Evolutionary conservation across 2,888 invertebrate species (phyloP).

Genomic region (Abrostola tripartita): DNA sequence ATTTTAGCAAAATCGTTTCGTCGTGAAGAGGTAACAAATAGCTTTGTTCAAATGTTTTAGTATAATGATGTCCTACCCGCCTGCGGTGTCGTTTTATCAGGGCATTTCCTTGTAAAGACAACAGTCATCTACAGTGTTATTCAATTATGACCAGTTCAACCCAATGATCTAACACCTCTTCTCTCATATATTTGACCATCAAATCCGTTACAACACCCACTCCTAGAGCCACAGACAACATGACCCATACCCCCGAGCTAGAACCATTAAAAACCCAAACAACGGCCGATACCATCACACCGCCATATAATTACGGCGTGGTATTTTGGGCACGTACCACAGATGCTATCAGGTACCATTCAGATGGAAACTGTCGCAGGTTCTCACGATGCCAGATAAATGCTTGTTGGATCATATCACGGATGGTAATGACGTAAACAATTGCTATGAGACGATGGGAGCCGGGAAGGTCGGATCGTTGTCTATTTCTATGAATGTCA

Average conservation of each 20-base stretch:
- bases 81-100: no score
- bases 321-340: constrained; percentile 22
- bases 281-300: constrained; percentile 37
- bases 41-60: no score
- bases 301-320: constrained; percentile 34
- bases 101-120: no score
- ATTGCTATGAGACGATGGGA: neutral
- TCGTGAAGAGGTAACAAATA: no score
- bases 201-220: neutral
- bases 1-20: no score
- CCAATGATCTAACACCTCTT: neutral
- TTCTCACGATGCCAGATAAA: constrained; percentile 28
- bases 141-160: no score
- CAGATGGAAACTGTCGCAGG: constrained; percentile 25
- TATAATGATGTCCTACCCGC: no score
- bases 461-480: neutral
- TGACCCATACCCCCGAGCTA: constrained; percentile 2
- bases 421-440: constrained; percentile 11
- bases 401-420: constrained; percentile 3
- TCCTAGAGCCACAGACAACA: neutral
- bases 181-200: neutral
- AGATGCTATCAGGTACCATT: constrained; percentile 23
- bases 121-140: no score
- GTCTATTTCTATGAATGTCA: neutral
- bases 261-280: constrained; percentile 37